These are phyloP conservation scores for Aspiorhynchus laticeps DNA, from an alignment of 2,113 vertebrate species.

Conservation along the genomic window DNA sequence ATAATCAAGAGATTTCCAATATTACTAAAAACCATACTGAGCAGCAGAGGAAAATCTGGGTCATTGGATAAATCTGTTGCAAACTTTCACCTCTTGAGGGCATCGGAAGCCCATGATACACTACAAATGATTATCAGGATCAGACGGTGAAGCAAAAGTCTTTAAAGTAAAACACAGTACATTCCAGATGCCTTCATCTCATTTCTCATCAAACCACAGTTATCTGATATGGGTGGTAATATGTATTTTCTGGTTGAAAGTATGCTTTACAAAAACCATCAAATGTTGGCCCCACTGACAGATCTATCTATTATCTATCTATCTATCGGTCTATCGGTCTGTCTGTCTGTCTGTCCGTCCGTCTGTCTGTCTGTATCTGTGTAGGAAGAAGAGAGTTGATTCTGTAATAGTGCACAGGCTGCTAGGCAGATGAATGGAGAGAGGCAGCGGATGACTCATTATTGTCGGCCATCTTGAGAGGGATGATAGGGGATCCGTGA, in stretches of 20 bases:
- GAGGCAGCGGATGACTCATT: slow-evolving; percentile 54
- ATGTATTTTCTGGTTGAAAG: not conserved
- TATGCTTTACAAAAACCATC: not conserved
- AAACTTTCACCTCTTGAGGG: slow-evolving; percentile 22
- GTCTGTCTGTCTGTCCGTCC: not conserved
- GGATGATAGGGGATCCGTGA: slow-evolving; percentile 62
- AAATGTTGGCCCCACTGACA: not conserved
- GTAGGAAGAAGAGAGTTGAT: not conserved
- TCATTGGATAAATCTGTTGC: not conserved
- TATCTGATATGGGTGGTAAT: not conserved
- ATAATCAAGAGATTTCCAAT: not conserved
- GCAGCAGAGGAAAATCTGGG: not conserved
- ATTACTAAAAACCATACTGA: not conserved
- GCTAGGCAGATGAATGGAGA: slow-evolving; percentile 45
- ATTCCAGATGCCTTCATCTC: not conserved
- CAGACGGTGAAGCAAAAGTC: not conserved
- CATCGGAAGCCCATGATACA: not conserved
- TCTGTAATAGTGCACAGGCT: slow-evolving; percentile 8
- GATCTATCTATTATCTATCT: not conserved
- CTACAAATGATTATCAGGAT: not conserved
- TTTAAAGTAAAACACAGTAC: not conserved
- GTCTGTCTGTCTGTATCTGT: not conserved
- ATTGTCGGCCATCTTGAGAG: slow-evolving; percentile 54
- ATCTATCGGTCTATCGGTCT: not conserved
- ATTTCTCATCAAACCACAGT: not conserved